phyloP scores from a whole-genome alignment of 2,113 vertebrate genomes.

The Parus major region DNA sequence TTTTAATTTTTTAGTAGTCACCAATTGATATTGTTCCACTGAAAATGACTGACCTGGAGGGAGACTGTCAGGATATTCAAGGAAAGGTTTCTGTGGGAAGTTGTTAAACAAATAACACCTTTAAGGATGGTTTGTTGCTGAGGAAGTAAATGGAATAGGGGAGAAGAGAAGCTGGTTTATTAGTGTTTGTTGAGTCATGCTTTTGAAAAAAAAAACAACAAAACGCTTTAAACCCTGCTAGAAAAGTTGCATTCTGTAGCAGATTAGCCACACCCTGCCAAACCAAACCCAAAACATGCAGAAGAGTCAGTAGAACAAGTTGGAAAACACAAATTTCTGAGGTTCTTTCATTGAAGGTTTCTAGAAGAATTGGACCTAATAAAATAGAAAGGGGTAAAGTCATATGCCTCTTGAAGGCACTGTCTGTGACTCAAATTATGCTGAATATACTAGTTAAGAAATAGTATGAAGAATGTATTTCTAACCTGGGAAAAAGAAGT shows the following conservation, averaged over 20 bases:
- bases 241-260: neutral
- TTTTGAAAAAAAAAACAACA: neutral
- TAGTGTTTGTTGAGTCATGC: neutral
- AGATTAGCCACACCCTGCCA: neutral
- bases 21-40: neutral
- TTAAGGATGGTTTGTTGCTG: neutral
- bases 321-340: neutral
- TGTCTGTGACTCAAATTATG: neutral
- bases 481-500: neutral
- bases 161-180: neutral
- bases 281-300: neutral
- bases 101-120: neutral
- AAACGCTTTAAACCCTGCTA: neutral
- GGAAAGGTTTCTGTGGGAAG: neutral
- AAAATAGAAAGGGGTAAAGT: neutral
- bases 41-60: neutral
- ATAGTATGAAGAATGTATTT: neutral
- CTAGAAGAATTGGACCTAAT: neutral
- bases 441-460: neutral
- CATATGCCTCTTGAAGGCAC: neutral
- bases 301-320: neutral
- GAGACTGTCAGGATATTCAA: neutral
- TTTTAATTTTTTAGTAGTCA: neutral
- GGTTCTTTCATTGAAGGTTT: neutral
- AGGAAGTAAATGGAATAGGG: neutral